Evolutionary conservation across 2,888 invertebrate species (phyloP), one percentile per base, ranked within the genome.

Genomic region (Melinaea marsaeus): DNA sequence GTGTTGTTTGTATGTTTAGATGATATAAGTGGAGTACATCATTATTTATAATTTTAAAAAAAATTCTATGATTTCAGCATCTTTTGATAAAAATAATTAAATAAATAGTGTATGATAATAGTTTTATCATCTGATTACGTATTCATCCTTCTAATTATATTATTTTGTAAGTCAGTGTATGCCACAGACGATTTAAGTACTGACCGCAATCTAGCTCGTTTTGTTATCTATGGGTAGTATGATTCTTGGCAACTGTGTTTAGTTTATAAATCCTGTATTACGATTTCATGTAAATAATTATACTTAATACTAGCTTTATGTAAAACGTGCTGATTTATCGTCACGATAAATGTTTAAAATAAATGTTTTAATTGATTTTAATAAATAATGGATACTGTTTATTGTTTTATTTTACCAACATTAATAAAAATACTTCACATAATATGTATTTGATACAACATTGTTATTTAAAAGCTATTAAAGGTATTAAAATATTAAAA

Each of bases 281-380:
- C 51, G 32, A 51, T 32, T 51, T 51, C 11, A 51, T 65, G 67
- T 67, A 67, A 62, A 67, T 67, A 67, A 51, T 42, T 55, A 33
- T 51, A 37, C 57, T 42, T 48, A 9, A 48, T 33, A 32, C 42
- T 55, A 58, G 58, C 65, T 67, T 62, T 37, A 58, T 61, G 33
- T 37, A 58, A 51, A 60, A 46, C 61, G 55, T 60, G 60, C 62
- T 61, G 61, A 68, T 72, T 65, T 57, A 48, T 64, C 57, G 57
- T 63, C 51, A 60, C 48, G 34, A 57, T 62, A 62, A 64, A 59
- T 62, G 62, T 66, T 58, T 60, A 58, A 69, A 68, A 51, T 85
- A 80, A 79, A 83, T 84, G 85, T 86, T 82, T 79, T 72, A 75
- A 80, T 80, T 81, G 72, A 79, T 81, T 86, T 81, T 74, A 87